Base-by-base conservation (phyloP, 2,113 vertebrate species). In the Boulengeromyrus knoepffleri region DNA sequence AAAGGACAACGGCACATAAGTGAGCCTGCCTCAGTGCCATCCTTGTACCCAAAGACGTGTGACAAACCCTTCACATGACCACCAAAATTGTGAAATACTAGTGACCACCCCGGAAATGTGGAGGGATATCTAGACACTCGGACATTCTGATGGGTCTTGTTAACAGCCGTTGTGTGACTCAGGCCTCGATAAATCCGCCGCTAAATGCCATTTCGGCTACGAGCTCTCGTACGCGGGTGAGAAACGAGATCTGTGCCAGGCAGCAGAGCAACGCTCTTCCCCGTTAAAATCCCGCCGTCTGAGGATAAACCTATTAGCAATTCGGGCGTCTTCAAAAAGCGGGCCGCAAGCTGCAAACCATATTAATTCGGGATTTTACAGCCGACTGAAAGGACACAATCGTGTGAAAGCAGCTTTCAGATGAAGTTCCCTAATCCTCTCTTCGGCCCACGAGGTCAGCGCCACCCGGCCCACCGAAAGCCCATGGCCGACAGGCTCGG, bases 261-360 rank as follows among this genome's bases (percentile, higher is more conserved):
- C 50, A 46, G n/a, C 0, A 2, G 24, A 66, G 62, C 62, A 45
- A n/a, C 12, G 45, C 83, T 58, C 27, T 77, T 42, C 45, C 84
- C 92, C 49, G 90, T 90, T 89, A 90, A 92, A 94, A 91, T 87
- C 89, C 70, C 66, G 88, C 49, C 89, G 90, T 88, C 62, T 42
- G 88, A 45, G 89, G 93, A 93, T 95, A 90, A 93, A 92, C 91
- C 92, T 90, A 92, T 93, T 92, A 92, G 90, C 90, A 92, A 93
- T 95, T 93, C 91, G 90, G 47, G 83, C 94, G 92, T 90, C 94
- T 93, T 94, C 89, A 93, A 94, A 70, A 95, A 94, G 88, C 88
- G 90, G 92, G 90, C 70, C 88, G 49, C 92, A 92, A 93, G 42
- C 88, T 70, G 84, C 89, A 93, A 94, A 56, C 91, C 91, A 93